Evolutionary conservation across 2,113 vertebrate genomes (phyloP).

Genomic region (Zosterops hypoxanthus): DNA sequence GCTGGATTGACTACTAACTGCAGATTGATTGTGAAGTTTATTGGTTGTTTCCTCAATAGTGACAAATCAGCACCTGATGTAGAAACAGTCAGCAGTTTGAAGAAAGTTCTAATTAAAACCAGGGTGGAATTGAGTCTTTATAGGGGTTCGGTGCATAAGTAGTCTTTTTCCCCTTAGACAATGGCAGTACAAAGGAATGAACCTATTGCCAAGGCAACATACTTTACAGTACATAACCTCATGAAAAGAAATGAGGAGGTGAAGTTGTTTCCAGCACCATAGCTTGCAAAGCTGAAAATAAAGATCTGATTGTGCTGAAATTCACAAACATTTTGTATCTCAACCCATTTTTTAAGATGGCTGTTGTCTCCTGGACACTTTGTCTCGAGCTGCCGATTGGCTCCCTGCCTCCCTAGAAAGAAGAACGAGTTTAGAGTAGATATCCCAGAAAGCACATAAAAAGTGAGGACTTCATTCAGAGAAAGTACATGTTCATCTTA

Average conservation of each 20-base stretch:
- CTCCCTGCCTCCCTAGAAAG: background rate
- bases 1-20: slow-evolving; percentile 52
- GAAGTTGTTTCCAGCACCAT: slow-evolving; percentile 4
- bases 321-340: background rate
- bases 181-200: slow-evolving; percentile 7
- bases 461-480: background rate
- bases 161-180: slow-evolving; percentile 19
- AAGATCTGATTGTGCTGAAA: background rate
- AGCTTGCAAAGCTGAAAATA: slow-evolving; percentile 33
- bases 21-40: slow-evolving; percentile 70
- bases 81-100: slow-evolving; percentile 28
- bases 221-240: slow-evolving; percentile 23
- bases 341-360: background rate
- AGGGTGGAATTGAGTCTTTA: slow-evolving; percentile 33
- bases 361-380: background rate
- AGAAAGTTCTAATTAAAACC: slow-evolving; percentile 68
- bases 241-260: slow-evolving; percentile 15
- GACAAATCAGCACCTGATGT: slow-evolving; percentile 65
- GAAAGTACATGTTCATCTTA: background rate
- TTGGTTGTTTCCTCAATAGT: slow-evolving; percentile 67
- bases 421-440: background rate
- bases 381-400: background rate
- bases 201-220: slow-evolving; percentile 28
- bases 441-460: background rate
- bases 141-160: background rate